phyloP scores from a whole-genome alignment of 2,113 vertebrate species.

The Rhinoderma darwinii region DNA sequence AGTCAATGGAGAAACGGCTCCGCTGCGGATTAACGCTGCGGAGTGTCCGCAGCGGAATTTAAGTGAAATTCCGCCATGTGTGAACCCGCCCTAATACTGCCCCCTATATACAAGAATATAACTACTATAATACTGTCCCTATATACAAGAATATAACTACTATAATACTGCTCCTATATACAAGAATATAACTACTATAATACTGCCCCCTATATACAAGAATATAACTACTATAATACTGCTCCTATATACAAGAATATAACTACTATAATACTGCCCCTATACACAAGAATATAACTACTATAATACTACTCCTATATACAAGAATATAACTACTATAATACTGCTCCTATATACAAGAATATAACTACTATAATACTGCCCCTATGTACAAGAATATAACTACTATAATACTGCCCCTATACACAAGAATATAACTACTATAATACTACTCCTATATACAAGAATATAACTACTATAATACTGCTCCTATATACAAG shows the following conservation, averaged over 20 bases:
- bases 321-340: conserved; percentile 6
- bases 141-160: background rate
- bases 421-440: conserved; percentile 10
- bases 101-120: background rate
- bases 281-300: too few relatives aligned
- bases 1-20: too few relatives aligned
- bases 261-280: background rate
- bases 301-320: background rate
- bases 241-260: conserved; percentile 8
- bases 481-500: background rate
- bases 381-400: background rate
- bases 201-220: background rate
- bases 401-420: conserved; percentile 10
- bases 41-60: too few relatives aligned
- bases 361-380: conserved; percentile 4
- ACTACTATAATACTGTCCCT: background rate
- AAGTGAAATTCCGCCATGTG: too few relatives aligned
- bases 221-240: conserved; percentile 10
- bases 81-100: too few relatives aligned
- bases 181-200: background rate
- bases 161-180: too few relatives aligned
- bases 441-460: background rate
- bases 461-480: background rate
- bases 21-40: too few relatives aligned
- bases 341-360: background rate